Base-by-base conservation (phyloP, 2,113 vertebrate genomes). In the Sphyrna mokarran region DNA sequence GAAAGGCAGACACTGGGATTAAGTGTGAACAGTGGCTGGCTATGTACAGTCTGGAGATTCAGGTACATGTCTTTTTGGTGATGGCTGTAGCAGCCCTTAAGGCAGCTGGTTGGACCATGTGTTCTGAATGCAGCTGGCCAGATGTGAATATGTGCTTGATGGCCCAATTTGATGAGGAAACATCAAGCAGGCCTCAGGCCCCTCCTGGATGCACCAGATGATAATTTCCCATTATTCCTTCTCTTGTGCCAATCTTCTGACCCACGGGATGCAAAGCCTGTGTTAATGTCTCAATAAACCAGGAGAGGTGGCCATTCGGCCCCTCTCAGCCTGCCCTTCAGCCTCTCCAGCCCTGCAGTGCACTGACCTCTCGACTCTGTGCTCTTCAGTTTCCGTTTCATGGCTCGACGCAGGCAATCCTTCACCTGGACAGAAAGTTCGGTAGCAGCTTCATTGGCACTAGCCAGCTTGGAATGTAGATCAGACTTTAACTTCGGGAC, bases 341-440 rank as follows among this genome's bases (percentile, higher is more conserved):
- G 23, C 43, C 40, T 54, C 43, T 13, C 22, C 80, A 14, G 48
- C 29, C 13, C 43, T 29, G 40, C 26, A 70, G 29, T 70, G 43
- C 93, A 70, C 93, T 94, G 93, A 94, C 93, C 93, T 70, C 40
- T 70, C 11, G 20, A 29, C 2, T 43, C 93, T 43, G n/a, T 26
- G 37, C 40, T 94, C 68, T 94, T 94, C 37, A 94, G 93, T 70
- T 61, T 91, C 29, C 40, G 93, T 37, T 94, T 94, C 66, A 94
- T 70, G 37, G 93, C 93, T 48, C 40, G n/a, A 11, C 16, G 63
- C 10, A 94, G 93, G 11, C 68, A 94, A 11, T 70, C 93, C 66
- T 68, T 94, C n/a, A 94, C 93, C 66, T 70, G 93, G 18, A 4
- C 66, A 0, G 93, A 70, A 43, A 94, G 93, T 16, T 94, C 93